Base-by-base conservation (phyloP, 2,888 invertebrate genomes). In the Vandiemenella viatica region DNA sequence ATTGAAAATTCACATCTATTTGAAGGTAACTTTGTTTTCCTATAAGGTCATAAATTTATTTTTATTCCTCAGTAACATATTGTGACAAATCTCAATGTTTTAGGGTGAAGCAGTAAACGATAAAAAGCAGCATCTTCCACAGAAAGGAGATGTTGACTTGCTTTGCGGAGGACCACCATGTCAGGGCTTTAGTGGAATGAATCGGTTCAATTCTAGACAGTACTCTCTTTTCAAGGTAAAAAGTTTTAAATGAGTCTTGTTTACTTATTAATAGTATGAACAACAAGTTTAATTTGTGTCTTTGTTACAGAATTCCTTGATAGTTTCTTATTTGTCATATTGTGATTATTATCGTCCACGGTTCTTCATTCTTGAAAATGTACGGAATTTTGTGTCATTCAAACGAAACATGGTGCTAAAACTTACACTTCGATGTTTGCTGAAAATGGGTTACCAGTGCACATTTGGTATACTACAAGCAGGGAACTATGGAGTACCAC, bases 161-260 rank as follows among this genome's bases (percentile, higher is more conserved):
- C 65, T 90, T 22, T 84, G 86, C 60, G 90, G 89, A 8, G 89
- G 89, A 1, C 89, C 89, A 1, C 89, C 89, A 0, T 90, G 89
- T 62, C 89, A 90, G 65, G 89, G 89, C 4, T 90, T 89, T 67
- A 86, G 85, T 42, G 86, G 86, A 32, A 88, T 89, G 87, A 90
- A 90, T 65, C 70, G 88, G 46, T 90, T 89, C 65, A 88, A 85
- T 65, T 80, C 80, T 0, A 70, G 87, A 23, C 83, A 88, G 57
- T 88, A 88, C 64, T 87, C 88, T 2, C 72, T 79, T 55, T 88
- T 89, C 61, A 89, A 87, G 66, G 71, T 70, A n/a, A 32, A n/a
- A 13, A 18, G n/a, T 19, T 42, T 8, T 21, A 20, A 21, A n/a
- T 18, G n/a, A n/a, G n/a, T n/a, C n/a, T n/a, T n/a, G n/a, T n/a